phyloP scores from a whole-genome alignment of 2,113 vertebrate genomes.

The Thomomys bottae region DNA sequence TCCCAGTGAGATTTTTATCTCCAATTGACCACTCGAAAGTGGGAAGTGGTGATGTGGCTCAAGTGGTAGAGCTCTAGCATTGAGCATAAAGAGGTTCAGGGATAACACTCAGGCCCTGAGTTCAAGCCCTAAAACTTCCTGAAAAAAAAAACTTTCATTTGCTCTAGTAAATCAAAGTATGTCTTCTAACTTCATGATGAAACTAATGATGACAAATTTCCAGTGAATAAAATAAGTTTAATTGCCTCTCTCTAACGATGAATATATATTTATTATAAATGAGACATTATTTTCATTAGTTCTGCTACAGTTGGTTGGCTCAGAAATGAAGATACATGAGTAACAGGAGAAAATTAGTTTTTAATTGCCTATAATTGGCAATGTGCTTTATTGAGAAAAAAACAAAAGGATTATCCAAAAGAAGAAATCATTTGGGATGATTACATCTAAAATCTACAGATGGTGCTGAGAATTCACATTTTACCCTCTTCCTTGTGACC shows the following conservation, averaged over 20 bases:
- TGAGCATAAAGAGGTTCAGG: no score
- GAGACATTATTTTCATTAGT: slow-evolving; percentile 43
- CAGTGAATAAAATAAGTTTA: not conserved
- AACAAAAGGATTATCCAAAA: not conserved
- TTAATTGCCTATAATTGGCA: slow-evolving; percentile 25
- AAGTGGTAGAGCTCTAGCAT: no score
- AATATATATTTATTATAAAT: slow-evolving; percentile 21
- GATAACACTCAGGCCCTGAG: no score
- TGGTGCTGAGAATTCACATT: slow-evolving; percentile 39
- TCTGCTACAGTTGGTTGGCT: slow-evolving; percentile 31
- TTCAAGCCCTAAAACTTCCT: no score
- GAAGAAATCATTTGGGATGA: not conserved
- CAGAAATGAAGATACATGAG: not conserved
- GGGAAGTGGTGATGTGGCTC: no score
- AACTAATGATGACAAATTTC: slow-evolving; percentile 13
- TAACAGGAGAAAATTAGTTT: slow-evolving; percentile 40
- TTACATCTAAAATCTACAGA: slow-evolving; percentile 11
- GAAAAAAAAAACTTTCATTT: not conserved
- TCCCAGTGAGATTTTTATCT: no score
- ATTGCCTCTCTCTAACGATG: not conserved
- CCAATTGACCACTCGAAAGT: no score
- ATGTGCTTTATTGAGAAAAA: not conserved
- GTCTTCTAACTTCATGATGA: not conserved
- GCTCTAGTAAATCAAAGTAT: not conserved
- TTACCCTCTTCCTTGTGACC: not conserved